A percentile compares a stretch with the other conserved stretches of the same genome.
Evolutionary conservation across 2,888 invertebrate genomes (phyloP).

Genomic region (Gasteruption jaculator): DNA sequence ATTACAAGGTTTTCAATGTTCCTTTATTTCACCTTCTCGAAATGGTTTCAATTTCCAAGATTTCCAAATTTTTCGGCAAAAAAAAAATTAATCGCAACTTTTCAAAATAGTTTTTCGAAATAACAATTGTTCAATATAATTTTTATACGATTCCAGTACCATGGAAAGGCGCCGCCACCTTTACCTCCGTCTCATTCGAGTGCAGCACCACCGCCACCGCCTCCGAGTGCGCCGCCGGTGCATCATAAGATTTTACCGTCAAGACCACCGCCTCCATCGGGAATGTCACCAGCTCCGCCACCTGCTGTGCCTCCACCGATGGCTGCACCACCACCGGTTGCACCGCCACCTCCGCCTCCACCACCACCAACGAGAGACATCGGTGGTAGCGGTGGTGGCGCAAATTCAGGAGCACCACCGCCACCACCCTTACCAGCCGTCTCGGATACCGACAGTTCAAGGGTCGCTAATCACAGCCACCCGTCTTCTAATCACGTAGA

Average conservation of each 20-base stretch:
- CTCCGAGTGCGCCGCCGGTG: slow-evolving; percentile 54
- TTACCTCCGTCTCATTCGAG: slow-evolving; percentile 43
- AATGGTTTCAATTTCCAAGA: no score
- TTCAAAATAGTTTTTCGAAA: no score
- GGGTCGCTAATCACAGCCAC: slow-evolving; percentile 21
- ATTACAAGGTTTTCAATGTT: no score
- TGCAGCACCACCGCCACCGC: slow-evolving; percentile 56
- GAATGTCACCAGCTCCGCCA: slow-evolving; percentile 38
- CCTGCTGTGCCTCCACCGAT: slow-evolving; percentile 52
- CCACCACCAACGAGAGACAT: slow-evolving; percentile 45
- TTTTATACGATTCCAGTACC: slow-evolving; percentile 7
- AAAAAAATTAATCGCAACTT: no score
- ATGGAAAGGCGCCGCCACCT: slow-evolving; percentile 44
- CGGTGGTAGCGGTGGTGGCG: slow-evolving; percentile 14
- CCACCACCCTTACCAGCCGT: slow-evolving; percentile 45
- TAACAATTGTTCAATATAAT: background rate
- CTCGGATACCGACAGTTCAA: slow-evolving; percentile 19
- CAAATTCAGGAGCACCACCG: slow-evolving; percentile 42
- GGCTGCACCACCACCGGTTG: slow-evolving; percentile 46
- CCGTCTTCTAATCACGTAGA: slow-evolving; percentile 32
- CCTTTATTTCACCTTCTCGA: no score
- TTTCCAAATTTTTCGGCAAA: no score
- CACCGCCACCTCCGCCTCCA: slow-evolving; percentile 52
- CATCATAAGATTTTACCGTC: slow-evolving; percentile 45
- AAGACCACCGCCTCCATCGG: slow-evolving; percentile 43